Evolutionary conservation across 2,888 invertebrate species (phyloP).

Genomic region (Pterostichus niger): DNA sequence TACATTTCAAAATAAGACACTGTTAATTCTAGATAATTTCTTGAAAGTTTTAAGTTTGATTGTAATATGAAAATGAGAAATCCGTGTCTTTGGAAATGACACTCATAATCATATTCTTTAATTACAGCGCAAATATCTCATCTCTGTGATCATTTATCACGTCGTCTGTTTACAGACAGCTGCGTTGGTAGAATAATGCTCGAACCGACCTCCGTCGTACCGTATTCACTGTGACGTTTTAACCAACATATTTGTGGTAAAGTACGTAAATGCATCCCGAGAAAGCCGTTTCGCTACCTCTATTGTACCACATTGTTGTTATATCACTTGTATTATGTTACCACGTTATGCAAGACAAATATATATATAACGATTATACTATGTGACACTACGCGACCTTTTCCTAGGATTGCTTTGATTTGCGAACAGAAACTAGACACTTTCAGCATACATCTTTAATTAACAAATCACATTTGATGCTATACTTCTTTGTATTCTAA

Average conservation of each 20-base stretch:
- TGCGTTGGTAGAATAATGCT: constrained; percentile 9
- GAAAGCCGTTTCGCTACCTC: constrained; percentile 39
- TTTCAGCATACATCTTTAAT: background rate
- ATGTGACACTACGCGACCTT: constrained; percentile 27
- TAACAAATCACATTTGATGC: background rate
- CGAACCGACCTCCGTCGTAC: background rate
- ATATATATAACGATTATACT: constrained; percentile 28
- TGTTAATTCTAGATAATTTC: constrained; percentile 42
- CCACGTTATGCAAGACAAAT: constrained; percentile 22
- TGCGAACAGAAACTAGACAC: background rate
- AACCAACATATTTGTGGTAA: constrained; percentile 55
- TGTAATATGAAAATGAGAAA: constrained; percentile 43
- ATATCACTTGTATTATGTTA: constrained; percentile 31
- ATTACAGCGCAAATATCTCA: constrained; percentile 28
- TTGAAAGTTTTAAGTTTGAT: constrained; percentile 37
- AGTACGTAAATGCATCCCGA: constrained; percentile 46
- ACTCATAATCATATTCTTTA: constrained; percentile 54
- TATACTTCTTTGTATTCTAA: too few relatives aligned
- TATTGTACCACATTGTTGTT: constrained; percentile 53
- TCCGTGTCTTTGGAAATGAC: constrained; percentile 37
- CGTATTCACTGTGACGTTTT: constrained; percentile 42
- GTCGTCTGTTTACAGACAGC: constrained; percentile 12
- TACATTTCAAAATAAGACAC: constrained; percentile 49
- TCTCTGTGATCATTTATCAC: constrained; percentile 37
- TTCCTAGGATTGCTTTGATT: constrained; percentile 23